Conservation (phyloP, 2,888 invertebrate genomes). For the Marronus borbonicus region DNA sequence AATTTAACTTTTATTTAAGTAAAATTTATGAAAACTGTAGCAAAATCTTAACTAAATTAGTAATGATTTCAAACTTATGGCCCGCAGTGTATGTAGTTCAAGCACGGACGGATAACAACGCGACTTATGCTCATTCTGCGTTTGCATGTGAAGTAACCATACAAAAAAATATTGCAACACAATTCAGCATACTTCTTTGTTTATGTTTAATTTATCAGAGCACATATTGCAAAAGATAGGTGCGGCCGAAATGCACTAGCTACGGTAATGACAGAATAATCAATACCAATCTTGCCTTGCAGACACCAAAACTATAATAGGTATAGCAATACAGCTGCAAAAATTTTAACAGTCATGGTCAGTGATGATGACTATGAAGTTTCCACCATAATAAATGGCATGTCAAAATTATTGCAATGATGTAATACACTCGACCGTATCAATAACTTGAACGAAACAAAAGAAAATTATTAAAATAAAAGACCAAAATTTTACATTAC, state of each 20-base stretch:
- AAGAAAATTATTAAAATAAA: too few relatives aligned
- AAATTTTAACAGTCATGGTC: constrained; percentile 28
- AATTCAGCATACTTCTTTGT: constrained; percentile 48
- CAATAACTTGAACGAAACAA: not conserved
- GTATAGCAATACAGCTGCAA: constrained; percentile 11
- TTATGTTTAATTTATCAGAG: constrained; percentile 54
- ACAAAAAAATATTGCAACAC: constrained; percentile 51
- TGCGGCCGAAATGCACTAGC: constrained; percentile 50
- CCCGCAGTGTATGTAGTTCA: too few relatives aligned
- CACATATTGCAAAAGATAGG: constrained; percentile 51
- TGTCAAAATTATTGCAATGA: not conserved
- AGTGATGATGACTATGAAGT: constrained; percentile 38
- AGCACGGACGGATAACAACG: not conserved
- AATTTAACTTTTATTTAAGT: too few relatives aligned
- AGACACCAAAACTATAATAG: constrained; percentile 2
- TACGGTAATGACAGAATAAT: constrained; percentile 44
- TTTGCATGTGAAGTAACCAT: constrained; percentile 33
- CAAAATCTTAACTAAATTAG: too few relatives aligned
- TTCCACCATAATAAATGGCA: constrained; percentile 3
- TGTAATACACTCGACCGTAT: not conserved
- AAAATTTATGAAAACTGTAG: too few relatives aligned
- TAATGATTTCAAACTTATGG: too few relatives aligned
- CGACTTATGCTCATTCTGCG: not conserved
- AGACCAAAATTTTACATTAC: too few relatives aligned
- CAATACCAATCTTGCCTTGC: constrained; percentile 41